phyloP scores from a whole-genome alignment of 2,888 invertebrate genomes.

The Thecophora atra region DNA sequence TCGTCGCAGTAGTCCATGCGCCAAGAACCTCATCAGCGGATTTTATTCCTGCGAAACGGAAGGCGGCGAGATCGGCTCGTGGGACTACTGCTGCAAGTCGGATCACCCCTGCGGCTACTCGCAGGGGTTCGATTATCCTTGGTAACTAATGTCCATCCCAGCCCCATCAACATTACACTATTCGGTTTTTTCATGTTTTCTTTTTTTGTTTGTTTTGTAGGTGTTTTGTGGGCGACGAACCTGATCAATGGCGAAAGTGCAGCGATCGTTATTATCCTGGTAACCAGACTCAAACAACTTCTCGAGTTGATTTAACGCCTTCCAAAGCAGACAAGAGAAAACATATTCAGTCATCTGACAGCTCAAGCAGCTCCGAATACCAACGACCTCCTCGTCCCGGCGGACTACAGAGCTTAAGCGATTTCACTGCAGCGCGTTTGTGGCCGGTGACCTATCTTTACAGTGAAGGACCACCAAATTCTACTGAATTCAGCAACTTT shows the following conservation, averaged over 20 bases:
- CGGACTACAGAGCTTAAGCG: slow-evolving; percentile 62
- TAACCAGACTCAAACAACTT: slow-evolving; percentile 55
- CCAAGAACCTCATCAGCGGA: slow-evolving; percentile 78
- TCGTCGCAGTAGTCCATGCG: slow-evolving; percentile 74
- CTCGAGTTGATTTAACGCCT: slow-evolving; percentile 67
- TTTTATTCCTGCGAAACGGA: slow-evolving; percentile 88
- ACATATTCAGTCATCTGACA: slow-evolving; percentile 39
- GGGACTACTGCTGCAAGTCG: slow-evolving; percentile 89
- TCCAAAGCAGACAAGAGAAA: slow-evolving; percentile 55
- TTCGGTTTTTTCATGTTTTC: neutral
- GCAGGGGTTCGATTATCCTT: slow-evolving; percentile 82
- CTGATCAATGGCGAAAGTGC: slow-evolving; percentile 87
- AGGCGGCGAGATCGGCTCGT: slow-evolving; percentile 74
- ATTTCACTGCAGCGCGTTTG: slow-evolving; percentile 67
- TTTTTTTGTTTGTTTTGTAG: no score
- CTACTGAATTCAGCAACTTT: slow-evolving; percentile 68
- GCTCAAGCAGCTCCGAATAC: slow-evolving; percentile 54
- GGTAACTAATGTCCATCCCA: slow-evolving; percentile 68
- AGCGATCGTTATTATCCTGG: slow-evolving; percentile 81
- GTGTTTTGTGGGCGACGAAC: slow-evolving; percentile 83
- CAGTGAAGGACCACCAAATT: slow-evolving; percentile 80
- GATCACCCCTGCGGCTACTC: slow-evolving; percentile 86
- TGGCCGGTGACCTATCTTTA: slow-evolving; percentile 88
- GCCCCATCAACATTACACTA: neutral
- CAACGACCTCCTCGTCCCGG: slow-evolving; percentile 64